These are phyloP conservation scores for Caenorhabditis japonica DNA, from an alignment of 2,888 invertebrate species.

Conservation along the genomic window DNA sequence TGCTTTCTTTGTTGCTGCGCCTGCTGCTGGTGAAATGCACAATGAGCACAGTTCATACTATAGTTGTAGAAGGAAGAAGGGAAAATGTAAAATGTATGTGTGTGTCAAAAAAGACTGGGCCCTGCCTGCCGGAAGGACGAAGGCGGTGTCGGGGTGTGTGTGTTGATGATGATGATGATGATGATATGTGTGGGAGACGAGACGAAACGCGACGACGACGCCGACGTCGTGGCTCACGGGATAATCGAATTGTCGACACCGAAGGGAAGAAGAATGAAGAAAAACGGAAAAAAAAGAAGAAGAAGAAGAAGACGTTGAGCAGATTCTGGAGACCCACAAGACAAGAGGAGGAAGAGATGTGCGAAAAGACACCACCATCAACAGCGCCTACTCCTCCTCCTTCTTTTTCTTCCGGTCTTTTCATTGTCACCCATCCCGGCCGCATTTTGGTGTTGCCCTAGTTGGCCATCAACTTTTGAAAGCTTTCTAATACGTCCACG, in stretches of 20 bases:
- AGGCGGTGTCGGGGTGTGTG: no score
- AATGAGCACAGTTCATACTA: conserved; percentile 7
- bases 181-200: conserved; percentile 34
- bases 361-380: not conserved
- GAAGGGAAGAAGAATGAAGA: no score
- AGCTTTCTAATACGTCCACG: no score
- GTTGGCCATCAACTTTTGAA: no score
- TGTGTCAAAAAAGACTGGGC: not conserved
- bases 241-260: conserved; percentile 39
- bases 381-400: not conserved
- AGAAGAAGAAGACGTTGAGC: not conserved
- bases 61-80: conserved; percentile 4
- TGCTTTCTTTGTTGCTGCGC: not conserved
- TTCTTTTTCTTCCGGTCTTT: not conserved
- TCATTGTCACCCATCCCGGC: no score
- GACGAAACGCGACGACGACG: not conserved
- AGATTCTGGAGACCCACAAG: no score
- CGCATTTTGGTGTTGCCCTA: no score
- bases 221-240: not conserved
- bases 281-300: no score
- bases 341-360: no score
- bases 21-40: conserved; percentile 4
- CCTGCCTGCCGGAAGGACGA: not conserved
- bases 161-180: conserved; percentile 29
- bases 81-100: no score